A percentile compares a stretch with the other conserved stretches of the same genome.
Conservation (phyloP, 2,888 invertebrate genomes). For the Ophioninae sp. region DNA sequence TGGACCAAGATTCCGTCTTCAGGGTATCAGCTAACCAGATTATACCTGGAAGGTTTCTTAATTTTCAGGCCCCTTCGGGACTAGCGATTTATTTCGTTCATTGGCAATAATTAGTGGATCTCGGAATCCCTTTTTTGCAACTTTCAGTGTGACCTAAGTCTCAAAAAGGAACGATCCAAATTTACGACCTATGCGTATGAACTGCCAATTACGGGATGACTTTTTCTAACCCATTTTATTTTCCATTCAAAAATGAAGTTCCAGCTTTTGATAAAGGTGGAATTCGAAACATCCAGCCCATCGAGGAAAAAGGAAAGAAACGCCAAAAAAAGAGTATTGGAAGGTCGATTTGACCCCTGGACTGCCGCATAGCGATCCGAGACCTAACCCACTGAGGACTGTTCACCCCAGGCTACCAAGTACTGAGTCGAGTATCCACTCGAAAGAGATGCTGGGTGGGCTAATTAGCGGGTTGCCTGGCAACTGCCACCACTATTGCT, state of each 20-base stretch:
- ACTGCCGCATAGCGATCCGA: constrained; percentile 11
- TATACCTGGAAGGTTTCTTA: constrained; percentile 2
- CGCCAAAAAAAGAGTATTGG: background rate
- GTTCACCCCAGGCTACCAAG: constrained; percentile 72
- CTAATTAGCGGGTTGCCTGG: constrained; percentile 81
- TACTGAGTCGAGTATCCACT: constrained; percentile 80
- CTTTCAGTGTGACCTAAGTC: background rate
- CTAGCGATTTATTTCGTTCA: background rate
- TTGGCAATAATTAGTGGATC: background rate
- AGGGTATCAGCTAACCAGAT: constrained; percentile 43
- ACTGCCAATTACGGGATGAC: background rate
- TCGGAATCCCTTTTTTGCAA: background rate
- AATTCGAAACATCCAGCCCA: background rate
- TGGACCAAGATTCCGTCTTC: constrained; percentile 42
- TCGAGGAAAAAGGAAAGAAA: background rate
- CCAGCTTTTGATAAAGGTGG: background rate
- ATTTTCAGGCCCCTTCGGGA: background rate
- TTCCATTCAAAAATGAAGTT: background rate
- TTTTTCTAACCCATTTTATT: background rate
- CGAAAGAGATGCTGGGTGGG: constrained; percentile 80
- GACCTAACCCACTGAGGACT: constrained; percentile 24
- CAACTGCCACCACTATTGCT: constrained; percentile 68
- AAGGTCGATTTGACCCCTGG: constrained; percentile 5
- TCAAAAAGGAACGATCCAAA: background rate
- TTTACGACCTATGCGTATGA: background rate